phyloP scores from a whole-genome alignment of 2,797 vertebrate species.

The Leuciscus waleckii region DNA sequence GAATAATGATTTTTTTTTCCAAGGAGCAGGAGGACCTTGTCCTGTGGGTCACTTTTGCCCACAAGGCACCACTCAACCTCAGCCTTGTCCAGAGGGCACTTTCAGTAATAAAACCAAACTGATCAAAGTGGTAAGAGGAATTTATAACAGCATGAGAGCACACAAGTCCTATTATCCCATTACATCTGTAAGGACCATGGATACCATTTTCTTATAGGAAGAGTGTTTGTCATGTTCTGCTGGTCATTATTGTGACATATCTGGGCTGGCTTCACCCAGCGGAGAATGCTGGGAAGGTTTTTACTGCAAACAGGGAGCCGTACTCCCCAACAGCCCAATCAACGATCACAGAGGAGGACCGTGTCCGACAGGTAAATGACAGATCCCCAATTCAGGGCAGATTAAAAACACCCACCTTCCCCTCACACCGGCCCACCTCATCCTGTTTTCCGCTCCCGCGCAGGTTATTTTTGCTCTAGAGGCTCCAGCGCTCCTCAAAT shows the following conservation, averaged over 20 bases:
- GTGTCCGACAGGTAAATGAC: constrained; percentile 82
- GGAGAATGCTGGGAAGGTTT: constrained; percentile 84
- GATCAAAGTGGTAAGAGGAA: constrained; percentile 76
- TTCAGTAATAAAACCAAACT: constrained; percentile 80
- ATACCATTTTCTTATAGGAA: constrained; percentile 67
- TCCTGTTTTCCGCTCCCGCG: constrained; percentile 45
- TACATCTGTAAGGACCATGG: not conserved
- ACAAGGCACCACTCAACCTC: constrained; percentile 75
- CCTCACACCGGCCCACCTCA: constrained; percentile 31
- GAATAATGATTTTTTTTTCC: constrained; percentile 31
- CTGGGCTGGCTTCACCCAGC: constrained; percentile 76
- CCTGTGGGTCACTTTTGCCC: constrained; percentile 87
- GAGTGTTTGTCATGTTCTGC: constrained; percentile 80
- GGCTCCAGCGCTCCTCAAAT: constrained; percentile 79
- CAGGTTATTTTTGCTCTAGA: constrained; percentile 89
- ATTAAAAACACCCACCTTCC: constrained; percentile 31
- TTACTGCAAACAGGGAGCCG: constrained; percentile 79
- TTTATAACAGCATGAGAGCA: not conserved
- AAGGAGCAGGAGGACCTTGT: constrained; percentile 84
- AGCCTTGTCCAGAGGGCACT: constrained; percentile 84
- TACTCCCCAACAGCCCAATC: constrained; percentile 72
- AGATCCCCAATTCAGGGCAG: constrained; percentile 7
- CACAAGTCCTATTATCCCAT: not conserved
- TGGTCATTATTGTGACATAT: constrained; percentile 80
- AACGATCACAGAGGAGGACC: constrained; percentile 77